Conservation (phyloP, 2,888 invertebrate species). For the Chrysolina oricalcia region DNA sequence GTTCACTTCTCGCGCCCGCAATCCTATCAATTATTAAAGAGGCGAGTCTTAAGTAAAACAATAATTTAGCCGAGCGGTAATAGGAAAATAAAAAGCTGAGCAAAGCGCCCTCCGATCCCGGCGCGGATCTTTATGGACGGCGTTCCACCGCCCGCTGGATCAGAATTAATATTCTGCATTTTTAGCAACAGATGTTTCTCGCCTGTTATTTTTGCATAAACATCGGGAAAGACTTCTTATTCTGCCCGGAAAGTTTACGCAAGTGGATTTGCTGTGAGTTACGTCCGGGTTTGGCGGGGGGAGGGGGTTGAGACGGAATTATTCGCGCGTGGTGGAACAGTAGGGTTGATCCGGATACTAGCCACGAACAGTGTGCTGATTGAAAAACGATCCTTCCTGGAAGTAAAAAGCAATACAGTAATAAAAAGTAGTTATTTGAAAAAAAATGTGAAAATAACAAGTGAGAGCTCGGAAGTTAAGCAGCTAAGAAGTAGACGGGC, state of each 20-base stretch:
- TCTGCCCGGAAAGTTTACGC: conserved; percentile 22
- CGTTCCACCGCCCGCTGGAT: conserved; percentile 42
- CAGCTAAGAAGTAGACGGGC: too few relatives aligned
- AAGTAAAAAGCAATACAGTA: too few relatives aligned
- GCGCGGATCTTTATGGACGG: conserved; percentile 52
- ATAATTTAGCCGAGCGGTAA: conserved; percentile 70
- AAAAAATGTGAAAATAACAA: too few relatives aligned
- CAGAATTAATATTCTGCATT: conserved; percentile 68
- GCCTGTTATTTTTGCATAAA: conserved; percentile 63
- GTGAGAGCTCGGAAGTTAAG: too few relatives aligned
- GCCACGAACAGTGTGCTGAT: too few relatives aligned
- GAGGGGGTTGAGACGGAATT: background rate
- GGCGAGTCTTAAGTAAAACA: conserved; percentile 70
- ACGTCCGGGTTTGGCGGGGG: background rate
- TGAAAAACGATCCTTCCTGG: too few relatives aligned
- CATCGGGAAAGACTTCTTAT: conserved; percentile 43
- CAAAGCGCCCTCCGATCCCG: conserved; percentile 56
- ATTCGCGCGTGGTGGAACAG: too few relatives aligned
- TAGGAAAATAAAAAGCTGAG: conserved; percentile 69
- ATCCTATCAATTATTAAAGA: conserved; percentile 71
- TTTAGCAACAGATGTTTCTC: conserved; percentile 68
- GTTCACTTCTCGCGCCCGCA: conserved; percentile 36
- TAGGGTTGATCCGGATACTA: too few relatives aligned
- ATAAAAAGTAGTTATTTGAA: too few relatives aligned
- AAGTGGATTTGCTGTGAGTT: conserved; percentile 17